Percentiles rank a stretch among this genome's conserved stretches.
phyloP scores from a whole-genome alignment of 1,140 invertebrate species.

The Drosophila quadrilineata region DNA sequence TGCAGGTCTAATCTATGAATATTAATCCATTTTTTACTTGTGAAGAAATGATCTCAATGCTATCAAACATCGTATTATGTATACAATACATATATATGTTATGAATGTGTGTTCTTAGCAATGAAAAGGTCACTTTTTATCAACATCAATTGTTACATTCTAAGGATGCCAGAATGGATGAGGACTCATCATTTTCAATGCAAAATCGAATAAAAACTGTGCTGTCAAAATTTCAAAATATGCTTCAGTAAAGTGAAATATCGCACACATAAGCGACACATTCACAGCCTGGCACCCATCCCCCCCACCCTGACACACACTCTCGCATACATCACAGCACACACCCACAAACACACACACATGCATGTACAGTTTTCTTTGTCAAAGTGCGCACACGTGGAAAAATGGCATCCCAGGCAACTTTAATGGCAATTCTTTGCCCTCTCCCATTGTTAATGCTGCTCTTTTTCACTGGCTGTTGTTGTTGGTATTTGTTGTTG shows the following conservation, averaged over 20 bases:
- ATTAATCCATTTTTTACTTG: too few species aligned
- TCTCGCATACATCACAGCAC: neutral
- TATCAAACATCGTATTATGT: too few species aligned
- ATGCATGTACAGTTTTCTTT: conserved; percentile 58
- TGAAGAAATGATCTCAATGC: too few species aligned
- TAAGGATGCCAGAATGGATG: conserved; percentile 8
- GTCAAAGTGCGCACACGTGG: conserved; percentile 64
- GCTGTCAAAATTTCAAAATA: conserved; percentile 71
- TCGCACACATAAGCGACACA: conserved; percentile 60
- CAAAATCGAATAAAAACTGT: conserved; percentile 59
- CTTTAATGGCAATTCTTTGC: conserved; percentile 49
- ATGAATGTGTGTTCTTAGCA: too few species aligned
- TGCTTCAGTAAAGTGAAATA: conserved; percentile 65
- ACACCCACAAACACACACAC: neutral
- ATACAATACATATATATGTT: too few species aligned
- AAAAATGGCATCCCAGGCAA: conserved; percentile 54
- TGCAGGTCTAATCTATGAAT: too few species aligned
- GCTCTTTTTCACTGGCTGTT: too few species aligned
- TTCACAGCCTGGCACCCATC: conserved; percentile 5
- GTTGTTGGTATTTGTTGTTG: conserved; percentile 25
- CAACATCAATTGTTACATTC: conserved; percentile 22
- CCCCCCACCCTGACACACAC: neutral
- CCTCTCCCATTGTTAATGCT: conserved; percentile 3
- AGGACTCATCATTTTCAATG: conserved; percentile 40
- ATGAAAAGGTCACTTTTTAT: too few species aligned